Percentiles rank a stretch among this genome's conserved stretches.
Conservation (phyloP, 2,113 vertebrate species). For the Gadus macrocephalus region DNA sequence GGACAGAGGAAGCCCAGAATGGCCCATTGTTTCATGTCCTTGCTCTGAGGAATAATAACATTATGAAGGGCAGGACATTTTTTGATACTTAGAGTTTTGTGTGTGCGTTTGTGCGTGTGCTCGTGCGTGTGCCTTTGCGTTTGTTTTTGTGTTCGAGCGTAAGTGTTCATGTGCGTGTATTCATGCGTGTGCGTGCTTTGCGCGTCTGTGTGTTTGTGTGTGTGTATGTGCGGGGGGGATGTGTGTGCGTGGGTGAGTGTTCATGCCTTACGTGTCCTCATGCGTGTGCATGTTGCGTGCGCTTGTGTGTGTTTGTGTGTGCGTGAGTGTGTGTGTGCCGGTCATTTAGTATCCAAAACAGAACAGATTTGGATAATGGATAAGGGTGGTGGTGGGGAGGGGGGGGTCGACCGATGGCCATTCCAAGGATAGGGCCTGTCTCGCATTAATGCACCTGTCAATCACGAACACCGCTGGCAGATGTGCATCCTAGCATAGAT, state of each 20-base stretch:
- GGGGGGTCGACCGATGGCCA: conserved; percentile 40
- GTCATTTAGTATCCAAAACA: conserved; percentile 64
- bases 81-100: conserved; percentile 62
- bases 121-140: no score
- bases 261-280: no score
- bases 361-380: conserved; percentile 64
- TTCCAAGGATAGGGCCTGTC: conserved; percentile 51
- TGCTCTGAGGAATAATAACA: conserved; percentile 66
- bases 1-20: conserved; percentile 61
- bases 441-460: conserved; percentile 58
- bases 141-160: no score
- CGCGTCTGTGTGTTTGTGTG: no score
- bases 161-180: conserved; percentile 4
- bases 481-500: conserved; percentile 46
- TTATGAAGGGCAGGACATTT: conserved; percentile 63
- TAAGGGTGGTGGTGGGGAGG: conserved; percentile 21
- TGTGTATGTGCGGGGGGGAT: no score
- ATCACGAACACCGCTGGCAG: conserved; percentile 49
- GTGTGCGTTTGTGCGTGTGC: no score
- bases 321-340: conserved; percentile 2
- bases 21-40: conserved; percentile 68
- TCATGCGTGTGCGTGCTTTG: conserved; percentile 1
- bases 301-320: no score
- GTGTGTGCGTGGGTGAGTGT: no score
- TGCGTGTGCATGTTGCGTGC: no score